phyloP scores from a whole-genome alignment of 1,140 invertebrate species.

The Babylonia areolata region DNA sequence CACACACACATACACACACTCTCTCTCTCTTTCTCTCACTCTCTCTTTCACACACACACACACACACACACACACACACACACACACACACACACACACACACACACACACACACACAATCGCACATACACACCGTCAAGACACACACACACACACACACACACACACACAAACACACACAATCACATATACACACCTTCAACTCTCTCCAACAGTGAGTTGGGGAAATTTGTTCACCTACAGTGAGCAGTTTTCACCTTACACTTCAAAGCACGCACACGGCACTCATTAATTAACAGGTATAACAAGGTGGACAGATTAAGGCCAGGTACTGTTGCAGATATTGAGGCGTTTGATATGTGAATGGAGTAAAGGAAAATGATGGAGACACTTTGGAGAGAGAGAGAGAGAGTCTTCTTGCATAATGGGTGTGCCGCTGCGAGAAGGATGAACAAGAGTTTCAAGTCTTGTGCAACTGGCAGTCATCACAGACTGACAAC shows the following conservation, averaged over 20 bases:
- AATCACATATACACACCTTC: background rate
- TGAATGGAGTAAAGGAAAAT: background rate
- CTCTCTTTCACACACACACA: too few relatives aligned
- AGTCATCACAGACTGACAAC: background rate
- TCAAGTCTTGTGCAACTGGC: background rate
- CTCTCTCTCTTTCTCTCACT: too few relatives aligned
- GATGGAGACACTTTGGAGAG: background rate
- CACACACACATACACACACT: too few relatives aligned
- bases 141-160: conserved; percentile 5
- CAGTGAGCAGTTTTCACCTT: background rate
- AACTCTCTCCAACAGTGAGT: too few relatives aligned
- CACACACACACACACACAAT: too few relatives aligned
- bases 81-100: too few relatives aligned
- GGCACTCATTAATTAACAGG: background rate
- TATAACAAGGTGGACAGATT: background rate
- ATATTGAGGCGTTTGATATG: background rate
- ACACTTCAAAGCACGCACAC: background rate
- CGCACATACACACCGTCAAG: too few relatives aligned
- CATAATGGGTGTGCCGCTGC: too few relatives aligned
- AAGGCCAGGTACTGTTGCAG: background rate
- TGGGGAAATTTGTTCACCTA: background rate
- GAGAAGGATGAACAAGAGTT: too few relatives aligned
- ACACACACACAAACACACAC: background rate
- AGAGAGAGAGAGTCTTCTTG: too few relatives aligned
- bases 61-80: too few relatives aligned